These are phyloP conservation scores for Erpobdella octoculata DNA, from an alignment of 2,888 invertebrate genomes.

Conservation along the genomic window DNA sequence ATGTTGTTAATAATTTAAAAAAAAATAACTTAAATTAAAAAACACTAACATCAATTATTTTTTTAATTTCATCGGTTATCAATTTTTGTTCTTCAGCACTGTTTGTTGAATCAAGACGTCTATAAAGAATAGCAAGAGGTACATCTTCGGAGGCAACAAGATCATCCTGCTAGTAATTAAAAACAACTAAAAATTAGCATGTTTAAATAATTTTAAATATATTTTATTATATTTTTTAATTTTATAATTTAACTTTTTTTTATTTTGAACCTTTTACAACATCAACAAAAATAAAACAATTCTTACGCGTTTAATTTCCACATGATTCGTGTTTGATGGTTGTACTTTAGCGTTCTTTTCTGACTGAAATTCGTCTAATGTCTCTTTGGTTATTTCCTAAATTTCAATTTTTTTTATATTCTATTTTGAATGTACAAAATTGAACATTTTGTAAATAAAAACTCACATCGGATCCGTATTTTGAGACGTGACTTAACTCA, in stretches of 20 bases:
- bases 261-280: no score
- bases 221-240: no score
- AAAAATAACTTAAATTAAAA: no score
- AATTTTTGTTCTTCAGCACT: conserved; percentile 39
- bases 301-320: no score
- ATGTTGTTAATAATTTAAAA: no score
- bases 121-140: conserved; percentile 49
- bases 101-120: conserved; percentile 43
- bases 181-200: no score
- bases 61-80: conserved; percentile 40
- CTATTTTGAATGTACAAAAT: not conserved
- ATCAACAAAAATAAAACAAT: no score
- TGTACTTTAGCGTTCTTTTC: no score
- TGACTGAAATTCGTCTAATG: conserved; percentile 1
- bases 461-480: conserved; percentile 56
- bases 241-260: no score
- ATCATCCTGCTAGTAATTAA: no score
- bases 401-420: not conserved
- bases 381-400: conserved; percentile 2
- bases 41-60: conserved; percentile 33
- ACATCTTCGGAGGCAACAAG: conserved; percentile 53
- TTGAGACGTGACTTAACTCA: conserved; percentile 58
- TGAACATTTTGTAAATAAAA: not conserved
- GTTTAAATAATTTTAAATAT: no score
- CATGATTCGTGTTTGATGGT: no score